Conservation (phyloP, 2,888 invertebrate genomes). For the Polyommatus icarus region DNA sequence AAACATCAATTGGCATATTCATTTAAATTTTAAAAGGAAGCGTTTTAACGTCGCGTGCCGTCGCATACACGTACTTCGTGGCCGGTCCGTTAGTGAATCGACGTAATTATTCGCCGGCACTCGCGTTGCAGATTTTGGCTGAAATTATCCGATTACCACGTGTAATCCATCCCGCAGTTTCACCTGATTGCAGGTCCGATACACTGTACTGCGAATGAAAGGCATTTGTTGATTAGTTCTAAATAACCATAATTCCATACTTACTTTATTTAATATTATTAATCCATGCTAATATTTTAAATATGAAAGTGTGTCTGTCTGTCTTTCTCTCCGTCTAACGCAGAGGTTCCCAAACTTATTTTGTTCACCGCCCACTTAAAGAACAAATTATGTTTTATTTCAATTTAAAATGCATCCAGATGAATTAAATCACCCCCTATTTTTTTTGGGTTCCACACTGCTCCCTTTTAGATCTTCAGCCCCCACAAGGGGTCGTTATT, state of each 20-base stretch:
- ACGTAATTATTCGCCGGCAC: slow-evolving; percentile 49
- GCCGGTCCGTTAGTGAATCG: slow-evolving; percentile 36
- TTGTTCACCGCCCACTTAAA: no score
- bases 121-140: slow-evolving; percentile 51
- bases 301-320: neutral
- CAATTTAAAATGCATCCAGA: no score
- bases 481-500: no score
- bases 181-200: slow-evolving; percentile 25
- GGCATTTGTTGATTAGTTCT: neutral
- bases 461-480: no score
- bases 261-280: neutral
- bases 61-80: neutral
- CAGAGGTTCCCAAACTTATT: no score
- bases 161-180: slow-evolving; percentile 51
- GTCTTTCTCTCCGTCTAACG: no score
- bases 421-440: no score
- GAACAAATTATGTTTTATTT: no score
- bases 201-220: neutral
- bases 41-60: neutral
- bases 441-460: no score
- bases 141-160: slow-evolving; percentile 63
- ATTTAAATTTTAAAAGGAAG: neutral
- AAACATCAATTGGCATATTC: no score
- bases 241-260: neutral
- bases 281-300: neutral